phyloP scores from a whole-genome alignment of 2,797 vertebrate genomes.

The Heteromormyrus szaboi region DNA sequence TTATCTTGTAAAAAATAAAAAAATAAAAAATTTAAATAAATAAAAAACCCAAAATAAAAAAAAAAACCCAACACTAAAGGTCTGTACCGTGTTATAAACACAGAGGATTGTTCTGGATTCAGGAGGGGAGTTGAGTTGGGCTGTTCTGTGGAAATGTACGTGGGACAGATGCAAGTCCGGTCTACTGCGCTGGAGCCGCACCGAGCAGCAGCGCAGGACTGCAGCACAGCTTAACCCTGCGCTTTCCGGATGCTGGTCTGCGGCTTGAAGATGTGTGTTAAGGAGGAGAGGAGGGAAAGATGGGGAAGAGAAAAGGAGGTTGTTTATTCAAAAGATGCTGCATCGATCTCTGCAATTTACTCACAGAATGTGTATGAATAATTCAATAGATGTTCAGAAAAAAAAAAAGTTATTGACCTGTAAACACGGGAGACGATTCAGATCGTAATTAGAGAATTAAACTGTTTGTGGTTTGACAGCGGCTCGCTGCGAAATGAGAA shows the following conservation, averaged over 20 bases:
- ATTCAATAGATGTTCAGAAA: background rate
- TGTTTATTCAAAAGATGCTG: background rate
- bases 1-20: slow-evolving; percentile 50
- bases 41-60: background rate
- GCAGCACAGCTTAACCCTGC: slow-evolving; percentile 75
- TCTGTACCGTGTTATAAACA: slow-evolving; percentile 81
- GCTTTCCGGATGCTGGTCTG: slow-evolving; percentile 45
- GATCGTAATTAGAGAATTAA: background rate
- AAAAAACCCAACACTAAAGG: slow-evolving; percentile 47
- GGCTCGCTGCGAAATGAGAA: background rate
- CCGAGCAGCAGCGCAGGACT: slow-evolving; percentile 68
- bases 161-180: slow-evolving; percentile 50
- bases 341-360: background rate
- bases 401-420: background rate
- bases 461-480: background rate
- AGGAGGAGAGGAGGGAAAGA: background rate
- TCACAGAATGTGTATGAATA: background rate
- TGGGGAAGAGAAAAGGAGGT: background rate
- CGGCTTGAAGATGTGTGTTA: slow-evolving; percentile 35
- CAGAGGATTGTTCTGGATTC: slow-evolving; percentile 60
- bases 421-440: background rate
- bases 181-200: slow-evolving; percentile 70
- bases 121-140: slow-evolving; percentile 38
- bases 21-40: background rate
- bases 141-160: slow-evolving; percentile 49